These are phyloP conservation scores for Spea multiplicata DNA, from an alignment of 2,113 vertebrate species.

Conservation along the genomic window DNA sequence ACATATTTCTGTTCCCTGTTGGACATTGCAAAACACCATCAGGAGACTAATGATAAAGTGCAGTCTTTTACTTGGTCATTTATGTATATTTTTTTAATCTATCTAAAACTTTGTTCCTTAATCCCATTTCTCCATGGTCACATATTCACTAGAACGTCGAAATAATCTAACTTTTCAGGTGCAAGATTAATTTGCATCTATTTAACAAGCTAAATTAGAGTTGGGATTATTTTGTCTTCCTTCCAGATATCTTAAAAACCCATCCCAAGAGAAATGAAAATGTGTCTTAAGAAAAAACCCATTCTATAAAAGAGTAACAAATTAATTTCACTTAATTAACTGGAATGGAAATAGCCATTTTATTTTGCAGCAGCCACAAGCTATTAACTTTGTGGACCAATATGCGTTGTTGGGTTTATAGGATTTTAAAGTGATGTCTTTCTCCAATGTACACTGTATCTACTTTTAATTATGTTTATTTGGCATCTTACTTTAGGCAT, in stretches of 20 bases:
- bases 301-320: conserved; percentile 42
- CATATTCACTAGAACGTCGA: conserved; percentile 36
- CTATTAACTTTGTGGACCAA: conserved; percentile 39
- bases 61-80: conserved; percentile 18
- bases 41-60: conserved; percentile 29
- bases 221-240: conserved; percentile 43
- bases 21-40: conserved; percentile 9
- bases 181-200: conserved; percentile 42
- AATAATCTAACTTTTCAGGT: conserved; percentile 41
- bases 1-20: conserved; percentile 23
- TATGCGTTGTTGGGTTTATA: not conserved
- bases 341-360: conserved; percentile 35
- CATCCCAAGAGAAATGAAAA: conserved; percentile 42
- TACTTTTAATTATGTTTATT: conserved; percentile 34
- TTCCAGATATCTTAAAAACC: conserved; percentile 37
- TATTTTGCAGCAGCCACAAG: conserved; percentile 21
- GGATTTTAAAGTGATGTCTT: conserved; percentile 17
- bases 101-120: conserved; percentile 22
- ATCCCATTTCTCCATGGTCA: conserved; percentile 40
- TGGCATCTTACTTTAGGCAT: conserved; percentile 8
- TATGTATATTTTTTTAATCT: conserved; percentile 5
- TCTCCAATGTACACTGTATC: not conserved
- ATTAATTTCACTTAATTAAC: conserved; percentile 42
- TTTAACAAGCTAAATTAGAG: conserved; percentile 42
- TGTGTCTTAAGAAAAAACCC: conserved; percentile 27